phyloP scores from a whole-genome alignment of 2,888 invertebrate genomes.

The Ennomos quercinarius region DNA sequence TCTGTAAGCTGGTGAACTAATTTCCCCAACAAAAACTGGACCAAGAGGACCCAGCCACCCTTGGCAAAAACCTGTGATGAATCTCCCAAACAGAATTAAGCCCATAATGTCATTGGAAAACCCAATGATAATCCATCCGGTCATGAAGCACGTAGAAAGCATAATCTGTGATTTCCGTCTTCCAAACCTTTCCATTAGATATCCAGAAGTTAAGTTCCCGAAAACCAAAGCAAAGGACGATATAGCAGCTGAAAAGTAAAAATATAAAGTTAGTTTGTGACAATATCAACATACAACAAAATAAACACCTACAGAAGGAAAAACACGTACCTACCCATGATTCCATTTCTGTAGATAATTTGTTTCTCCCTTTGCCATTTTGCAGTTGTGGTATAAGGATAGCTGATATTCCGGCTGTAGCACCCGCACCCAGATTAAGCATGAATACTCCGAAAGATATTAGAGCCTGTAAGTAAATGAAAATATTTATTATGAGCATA shows the following conservation, averaged over 20 bases:
- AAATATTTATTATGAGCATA: background rate
- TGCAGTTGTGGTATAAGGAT: slow-evolving; percentile 86
- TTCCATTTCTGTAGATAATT: slow-evolving; percentile 77
- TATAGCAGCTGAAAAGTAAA: slow-evolving; percentile 83
- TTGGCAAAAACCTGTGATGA: slow-evolving; percentile 84
- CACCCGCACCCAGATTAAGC: slow-evolving; percentile 83
- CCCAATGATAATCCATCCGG: slow-evolving; percentile 86
- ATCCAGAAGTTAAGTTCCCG: slow-evolving; percentile 86
- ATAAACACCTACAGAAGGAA: slow-evolving; percentile 19
- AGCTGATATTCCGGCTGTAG: slow-evolving; percentile 87
- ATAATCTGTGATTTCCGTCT: slow-evolving; percentile 83
- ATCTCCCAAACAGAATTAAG: slow-evolving; percentile 82
- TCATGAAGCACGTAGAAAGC: slow-evolving; percentile 79
- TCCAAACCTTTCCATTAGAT: slow-evolving; percentile 86
- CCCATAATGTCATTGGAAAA: slow-evolving; percentile 74
- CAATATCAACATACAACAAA: background rate
- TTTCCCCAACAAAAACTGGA: slow-evolving; percentile 86
- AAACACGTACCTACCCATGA: slow-evolving; percentile 87
- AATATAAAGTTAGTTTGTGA: slow-evolving; percentile 4
- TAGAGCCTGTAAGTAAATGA: slow-evolving; percentile 66
- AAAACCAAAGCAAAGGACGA: slow-evolving; percentile 86
- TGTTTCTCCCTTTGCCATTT: slow-evolving; percentile 63
- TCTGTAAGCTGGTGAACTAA: slow-evolving; percentile 85
- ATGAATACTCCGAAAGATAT: slow-evolving; percentile 84
- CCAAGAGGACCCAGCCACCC: slow-evolving; percentile 85